A percentile compares a stretch with the other conserved stretches of the same genome.
These are phyloP conservation scores for Drosophila albomicans DNA, from an alignment of 1,140 invertebrate genomes.

Conservation along the genomic window DNA sequence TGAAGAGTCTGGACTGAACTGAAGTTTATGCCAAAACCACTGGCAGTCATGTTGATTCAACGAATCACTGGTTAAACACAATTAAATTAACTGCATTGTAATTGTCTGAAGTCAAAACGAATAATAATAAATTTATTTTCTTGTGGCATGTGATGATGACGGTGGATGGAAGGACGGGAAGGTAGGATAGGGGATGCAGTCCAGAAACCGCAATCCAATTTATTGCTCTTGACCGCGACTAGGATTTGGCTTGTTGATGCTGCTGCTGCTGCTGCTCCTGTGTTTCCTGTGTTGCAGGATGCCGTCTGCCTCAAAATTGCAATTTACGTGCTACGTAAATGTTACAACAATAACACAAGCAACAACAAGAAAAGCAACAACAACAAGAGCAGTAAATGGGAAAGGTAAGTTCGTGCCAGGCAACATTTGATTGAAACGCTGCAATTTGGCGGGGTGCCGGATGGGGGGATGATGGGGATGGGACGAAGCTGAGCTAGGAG, in stretches of 20 bases:
- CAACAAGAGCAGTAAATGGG: constrained; percentile 30
- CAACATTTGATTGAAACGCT: constrained; percentile 73
- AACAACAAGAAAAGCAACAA: constrained; percentile 23
- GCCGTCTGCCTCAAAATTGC: constrained; percentile 55
- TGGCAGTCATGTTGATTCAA: constrained; percentile 13
- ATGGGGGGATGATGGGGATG: neutral
- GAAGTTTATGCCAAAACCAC: neutral
- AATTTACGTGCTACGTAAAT: constrained; percentile 76
- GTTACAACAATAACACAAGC: constrained; percentile 52
- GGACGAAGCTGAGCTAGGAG: neutral
- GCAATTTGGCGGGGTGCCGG: constrained; percentile 48
- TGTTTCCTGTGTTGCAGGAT: constrained; percentile 5
- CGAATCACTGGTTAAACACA: constrained; percentile 33
- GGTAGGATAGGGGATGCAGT: neutral
- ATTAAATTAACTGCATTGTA: constrained; percentile 64
- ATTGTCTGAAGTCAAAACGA: constrained; percentile 51
- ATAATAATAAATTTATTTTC: constrained; percentile 58
- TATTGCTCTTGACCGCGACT: constrained; percentile 74
- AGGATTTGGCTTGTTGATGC: constrained; percentile 36
- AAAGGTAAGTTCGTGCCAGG: constrained; percentile 35
- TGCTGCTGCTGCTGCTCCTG: constrained; percentile 10
- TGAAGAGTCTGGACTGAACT: neutral
- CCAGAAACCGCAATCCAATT: constrained; percentile 66
- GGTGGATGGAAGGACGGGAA: no score
- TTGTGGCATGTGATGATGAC: neutral